Evolutionary conservation across 2,888 invertebrate species (phyloP).

Genomic region (Brachyptera putata): DNA sequence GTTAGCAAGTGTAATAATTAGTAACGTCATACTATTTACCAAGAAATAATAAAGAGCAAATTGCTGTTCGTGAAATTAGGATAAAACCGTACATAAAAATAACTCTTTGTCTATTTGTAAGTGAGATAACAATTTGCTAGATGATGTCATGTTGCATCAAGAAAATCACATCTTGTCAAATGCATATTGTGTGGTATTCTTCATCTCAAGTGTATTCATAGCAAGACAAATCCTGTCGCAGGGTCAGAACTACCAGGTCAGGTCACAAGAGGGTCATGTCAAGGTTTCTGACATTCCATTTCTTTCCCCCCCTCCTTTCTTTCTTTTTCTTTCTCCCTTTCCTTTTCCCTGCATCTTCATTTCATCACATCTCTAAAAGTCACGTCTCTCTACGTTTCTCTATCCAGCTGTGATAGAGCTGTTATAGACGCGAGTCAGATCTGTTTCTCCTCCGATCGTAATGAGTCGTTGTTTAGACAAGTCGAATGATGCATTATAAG

Average conservation of each 20-base stretch:
- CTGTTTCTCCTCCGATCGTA: conserved; percentile 11
- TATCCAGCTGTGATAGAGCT: background rate
- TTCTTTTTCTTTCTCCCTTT: background rate
- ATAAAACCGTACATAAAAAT: too few species aligned
- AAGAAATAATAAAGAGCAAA: too few species aligned
- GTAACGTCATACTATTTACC: too few species aligned
- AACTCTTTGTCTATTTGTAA: too few species aligned
- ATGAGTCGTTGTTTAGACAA: conserved; percentile 11
- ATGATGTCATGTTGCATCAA: too few species aligned
- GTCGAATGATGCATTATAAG: conserved; percentile 10
- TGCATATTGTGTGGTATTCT: too few species aligned
- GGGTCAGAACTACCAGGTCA: background rate
- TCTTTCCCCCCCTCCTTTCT: background rate
- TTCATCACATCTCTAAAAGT: background rate
- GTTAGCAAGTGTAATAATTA: too few species aligned
- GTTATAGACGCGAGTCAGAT: background rate
- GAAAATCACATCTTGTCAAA: too few species aligned
- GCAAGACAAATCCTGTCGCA: conserved; percentile 19
- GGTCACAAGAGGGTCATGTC: background rate
- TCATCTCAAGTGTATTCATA: too few species aligned
- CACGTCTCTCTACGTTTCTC: background rate
- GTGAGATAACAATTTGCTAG: too few species aligned
- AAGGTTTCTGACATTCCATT: background rate
- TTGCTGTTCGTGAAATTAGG: too few species aligned
- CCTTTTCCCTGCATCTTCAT: too few species aligned